Evolutionary conservation across 2,113 vertebrate genomes (phyloP).

Genomic region (Piaya cayana): DNA sequence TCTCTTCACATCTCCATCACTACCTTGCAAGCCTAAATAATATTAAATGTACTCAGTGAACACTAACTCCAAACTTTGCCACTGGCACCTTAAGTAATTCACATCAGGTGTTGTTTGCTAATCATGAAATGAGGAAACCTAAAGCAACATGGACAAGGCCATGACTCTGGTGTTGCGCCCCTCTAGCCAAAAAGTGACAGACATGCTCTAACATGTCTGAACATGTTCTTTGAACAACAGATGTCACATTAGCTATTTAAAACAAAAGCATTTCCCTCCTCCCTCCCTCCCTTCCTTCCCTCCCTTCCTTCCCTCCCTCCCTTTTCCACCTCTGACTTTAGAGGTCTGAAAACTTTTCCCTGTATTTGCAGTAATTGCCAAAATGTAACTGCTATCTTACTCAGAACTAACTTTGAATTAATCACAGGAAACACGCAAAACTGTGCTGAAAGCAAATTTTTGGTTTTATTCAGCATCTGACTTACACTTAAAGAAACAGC

Average conservation of each 20-base stretch:
- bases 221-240: not conserved
- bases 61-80: not conserved
- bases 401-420: not conserved
- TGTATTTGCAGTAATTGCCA: not conserved
- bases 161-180: not conserved
- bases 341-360: not conserved
- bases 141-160: not conserved
- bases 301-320: too few species aligned
- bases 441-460: conserved; percentile 15
- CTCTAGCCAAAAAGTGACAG: not conserved
- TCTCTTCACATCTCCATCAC: not conserved
- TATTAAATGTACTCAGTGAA: not conserved
- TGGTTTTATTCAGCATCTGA: conserved; percentile 1
- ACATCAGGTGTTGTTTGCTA: not conserved
- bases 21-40: not conserved
- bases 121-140: not conserved
- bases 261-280: not conserved
- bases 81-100: not conserved
- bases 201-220: not conserved
- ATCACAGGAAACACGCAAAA: not conserved
- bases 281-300: too few species aligned
- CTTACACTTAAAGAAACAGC: conserved; percentile 41
- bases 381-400: not conserved
- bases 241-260: not conserved
- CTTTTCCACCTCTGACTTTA: conserved; percentile 3